Evolutionary conservation across 2,888 invertebrate genomes (phyloP), one percentile per base, ranked within the genome.

Genomic region (Melieria omissa): DNA sequence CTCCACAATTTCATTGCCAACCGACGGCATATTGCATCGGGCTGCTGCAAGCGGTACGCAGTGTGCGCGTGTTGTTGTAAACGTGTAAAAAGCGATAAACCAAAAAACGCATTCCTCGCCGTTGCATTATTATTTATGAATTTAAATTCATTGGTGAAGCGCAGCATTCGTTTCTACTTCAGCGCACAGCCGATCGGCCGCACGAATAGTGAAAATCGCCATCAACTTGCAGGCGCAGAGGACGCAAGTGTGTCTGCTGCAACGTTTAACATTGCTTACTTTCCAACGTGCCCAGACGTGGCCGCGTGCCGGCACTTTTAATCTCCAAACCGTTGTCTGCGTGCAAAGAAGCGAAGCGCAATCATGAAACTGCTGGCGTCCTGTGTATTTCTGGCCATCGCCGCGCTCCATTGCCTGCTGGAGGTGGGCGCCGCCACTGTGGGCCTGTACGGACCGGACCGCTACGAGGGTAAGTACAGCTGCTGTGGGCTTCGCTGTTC

Each of bases 391-490:
- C 10, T 70, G 49, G 14, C 49, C 14, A 60, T 67, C 4, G 64
- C n/a, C 5, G 12, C 57, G n/a, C 9, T 44, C 14, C 65, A 49
- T 49, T 52, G 64, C 49, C 65, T 55, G 52, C 44, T 57, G 16
- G 70, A 61, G 14, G 72, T 55, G 5, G 61, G 64, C 10, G 74
- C 64, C 4, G 73, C 72, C 0, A 71, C 74, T 41, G 78, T 78
- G 16, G 78, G 78, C 1, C 73, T 77, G 14, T 76, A 76, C 72
- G 78, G 76, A 14, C 77, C 77, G 0, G 77, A 78, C 71, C 74
- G 77, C 65, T 78, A 79, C 73, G 75, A 77, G 63, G 78, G 76
- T 78, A 65, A 77, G 73, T 63, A 62, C 29, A 54, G 52, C 42
- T 60, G 10, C 5, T 10, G 1, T 3, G 12, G 29, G 5, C 9